Percentiles rank a stretch among this genome's conserved stretches.
Evolutionary conservation across 1,140 invertebrate species (phyloP).

Genomic region (Dreissena polymorpha): DNA sequence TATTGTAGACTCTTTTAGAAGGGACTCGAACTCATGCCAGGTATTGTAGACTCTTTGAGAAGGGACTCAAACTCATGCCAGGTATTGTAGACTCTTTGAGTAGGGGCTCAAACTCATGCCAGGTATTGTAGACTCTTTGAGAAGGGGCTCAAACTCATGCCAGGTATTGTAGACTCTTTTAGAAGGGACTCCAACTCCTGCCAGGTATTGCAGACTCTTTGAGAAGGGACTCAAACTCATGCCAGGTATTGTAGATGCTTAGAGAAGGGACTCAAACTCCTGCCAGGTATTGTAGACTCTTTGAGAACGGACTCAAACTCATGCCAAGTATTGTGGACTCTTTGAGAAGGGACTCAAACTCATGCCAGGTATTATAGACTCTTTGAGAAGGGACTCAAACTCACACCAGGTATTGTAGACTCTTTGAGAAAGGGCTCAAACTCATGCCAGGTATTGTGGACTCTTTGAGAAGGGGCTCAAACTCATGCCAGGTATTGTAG

Average conservation of each 20-base stretch:
- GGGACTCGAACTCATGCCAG: slow-evolving; percentile 88
- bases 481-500: too few relatives aligned
- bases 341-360: slow-evolving; percentile 93
- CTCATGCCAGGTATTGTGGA: too few relatives aligned
- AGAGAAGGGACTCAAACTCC: slow-evolving; percentile 91
- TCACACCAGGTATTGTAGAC: too few relatives aligned
- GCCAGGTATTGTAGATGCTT: too few relatives aligned
- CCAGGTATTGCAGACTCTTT: too few relatives aligned
- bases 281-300: too few relatives aligned
- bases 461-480: slow-evolving; percentile 94
- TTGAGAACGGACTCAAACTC: slow-evolving; percentile 91
- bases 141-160: slow-evolving; percentile 90
- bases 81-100: slow-evolving; percentile 90
- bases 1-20: slow-evolving; percentile 92
- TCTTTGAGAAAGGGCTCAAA: slow-evolving; percentile 94
- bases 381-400: slow-evolving; percentile 92
- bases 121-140: slow-evolving; percentile 91
- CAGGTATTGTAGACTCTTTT: slow-evolving; percentile 90
- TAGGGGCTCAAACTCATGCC: slow-evolving; percentile 91
- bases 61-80: slow-evolving; percentile 89
- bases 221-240: slow-evolving; percentile 91
- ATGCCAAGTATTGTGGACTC: too few relatives aligned
- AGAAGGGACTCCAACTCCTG: slow-evolving; percentile 91
- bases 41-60: slow-evolving; percentile 91
- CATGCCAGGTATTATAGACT: too few relatives aligned